Base-by-base conservation (phyloP, 2,888 invertebrate genomes). In the Synanthedon formicaeformis region DNA sequence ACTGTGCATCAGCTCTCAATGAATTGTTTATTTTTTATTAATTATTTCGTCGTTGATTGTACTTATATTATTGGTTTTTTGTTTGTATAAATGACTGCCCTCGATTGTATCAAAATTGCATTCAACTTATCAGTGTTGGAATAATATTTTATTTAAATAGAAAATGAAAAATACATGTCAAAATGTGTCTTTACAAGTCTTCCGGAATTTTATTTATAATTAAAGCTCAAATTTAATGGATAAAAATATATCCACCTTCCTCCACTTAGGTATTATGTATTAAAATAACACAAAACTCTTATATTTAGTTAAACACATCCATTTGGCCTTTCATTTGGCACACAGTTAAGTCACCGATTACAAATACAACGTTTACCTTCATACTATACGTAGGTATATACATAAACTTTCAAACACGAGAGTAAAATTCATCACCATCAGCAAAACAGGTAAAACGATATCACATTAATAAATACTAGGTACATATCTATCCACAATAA, bases 141-240 rank as follows among this genome's bases (percentile, higher is more conserved):
- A 65, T 59, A 65, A 66, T 45, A 45, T 13, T 45, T 45, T 45
- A 64, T 63, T 57, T 56, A 66, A 50, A 60, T 56, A 60, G 54
- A 61, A 59, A 59, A 60, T 59, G 56, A 64, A 60, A 55, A 58
- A 60, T 70, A 69, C 57, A 56, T 58, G 65, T 65, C 56, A 69
- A 68, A 66, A 48, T 52, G 52, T 51, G 48, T 45, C 27, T 27
- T 14, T 34, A 53, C 12, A 71, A 78, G 75, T 81, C 76, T 75
- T 78, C 73, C 71, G 63, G 75, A 71, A 78, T 78, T 81, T 82
- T 81, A 82, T 76, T 34, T 73, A 81, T 86, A 84, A 83, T 87
- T 87, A 87, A 87, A 87, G 86, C 86, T 87, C 81, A 82, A 82
- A 81, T 79, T 77, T 73, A 73, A 76, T 79, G 75, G 77, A 77